Conservation (phyloP, 2,113 vertebrate species). For the Brachyhypopomus occidentalis region DNA sequence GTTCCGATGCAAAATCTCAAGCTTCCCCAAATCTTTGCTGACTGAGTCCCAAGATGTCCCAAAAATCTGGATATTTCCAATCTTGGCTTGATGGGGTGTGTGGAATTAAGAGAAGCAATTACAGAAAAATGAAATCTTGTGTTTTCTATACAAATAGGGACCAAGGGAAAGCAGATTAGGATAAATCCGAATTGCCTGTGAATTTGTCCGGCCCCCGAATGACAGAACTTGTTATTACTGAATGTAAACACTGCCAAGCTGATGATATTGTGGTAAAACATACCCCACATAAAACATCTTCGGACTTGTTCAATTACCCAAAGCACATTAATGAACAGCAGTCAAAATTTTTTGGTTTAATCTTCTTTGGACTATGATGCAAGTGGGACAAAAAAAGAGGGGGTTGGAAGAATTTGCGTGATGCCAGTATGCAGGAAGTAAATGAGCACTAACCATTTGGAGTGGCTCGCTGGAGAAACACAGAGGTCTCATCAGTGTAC, state of each 20-base stretch:
- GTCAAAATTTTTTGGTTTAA: constrained; percentile 55
- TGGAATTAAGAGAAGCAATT: constrained; percentile 79
- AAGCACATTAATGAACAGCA: constrained; percentile 71
- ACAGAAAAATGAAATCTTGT: constrained; percentile 78
- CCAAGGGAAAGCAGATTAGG: constrained; percentile 72
- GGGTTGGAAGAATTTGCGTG: constrained; percentile 41
- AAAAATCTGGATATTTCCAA: constrained; percentile 73
- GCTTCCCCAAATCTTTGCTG: constrained; percentile 71
- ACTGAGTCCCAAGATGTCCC: constrained; percentile 69
- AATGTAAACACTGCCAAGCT: constrained; percentile 81
- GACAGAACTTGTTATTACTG: constrained; percentile 79
- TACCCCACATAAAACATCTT: constrained; percentile 75
- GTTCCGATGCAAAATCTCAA: constrained; percentile 63
- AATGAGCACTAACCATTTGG: constrained; percentile 56
- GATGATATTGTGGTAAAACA: constrained; percentile 79
- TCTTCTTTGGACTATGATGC: constrained; percentile 55
- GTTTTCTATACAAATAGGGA: constrained; percentile 71
- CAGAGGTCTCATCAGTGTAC: neutral
- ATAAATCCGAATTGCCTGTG: constrained; percentile 75
- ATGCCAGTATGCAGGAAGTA: constrained; percentile 59
- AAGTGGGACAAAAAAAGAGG: constrained; percentile 20
- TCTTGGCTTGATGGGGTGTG: constrained; percentile 73
- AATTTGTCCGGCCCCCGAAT: constrained; percentile 74
- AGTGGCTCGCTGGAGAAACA: neutral
- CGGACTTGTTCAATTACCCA: constrained; percentile 75